Conservation (phyloP, 2,888 invertebrate genomes). For the Incurvaria masculella region DNA sequence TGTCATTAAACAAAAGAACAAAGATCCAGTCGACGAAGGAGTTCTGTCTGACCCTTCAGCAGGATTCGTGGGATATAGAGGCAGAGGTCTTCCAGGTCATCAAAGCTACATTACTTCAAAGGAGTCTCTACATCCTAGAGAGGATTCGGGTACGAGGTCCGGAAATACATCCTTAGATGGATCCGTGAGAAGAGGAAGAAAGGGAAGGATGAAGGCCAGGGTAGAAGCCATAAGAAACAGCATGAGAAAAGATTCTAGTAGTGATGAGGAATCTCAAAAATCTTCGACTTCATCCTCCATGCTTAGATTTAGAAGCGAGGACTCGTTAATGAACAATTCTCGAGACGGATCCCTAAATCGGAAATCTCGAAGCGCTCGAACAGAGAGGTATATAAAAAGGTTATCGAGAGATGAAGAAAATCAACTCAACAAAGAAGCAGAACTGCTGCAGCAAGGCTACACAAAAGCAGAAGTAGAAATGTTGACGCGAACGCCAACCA, state of each 20-base stretch:
- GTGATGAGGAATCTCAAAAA: conserved; percentile 67
- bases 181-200: conserved; percentile 50
- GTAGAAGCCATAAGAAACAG: conserved; percentile 64
- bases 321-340: conserved; percentile 57
- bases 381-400: conserved; percentile 76
- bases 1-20: conserved; percentile 36
- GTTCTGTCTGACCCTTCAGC: conserved; percentile 59
- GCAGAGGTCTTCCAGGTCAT: conserved; percentile 30
- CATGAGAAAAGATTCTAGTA: conserved; percentile 63
- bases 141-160: conserved; percentile 36
- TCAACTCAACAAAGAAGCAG: conserved; percentile 53
- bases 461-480: conserved; percentile 53
- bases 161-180: conserved; percentile 51
- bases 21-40: conserved; percentile 47
- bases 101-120: conserved; percentile 31
- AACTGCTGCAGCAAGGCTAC: conserved; percentile 47
- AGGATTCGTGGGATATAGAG: conserved; percentile 43
- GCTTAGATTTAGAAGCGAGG: conserved; percentile 65
- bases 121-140: conserved; percentile 35
- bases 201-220: conserved; percentile 61
- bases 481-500: conserved; percentile 51
- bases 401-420: conserved; percentile 68
- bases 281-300: conserved; percentile 64
- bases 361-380: conserved; percentile 69
- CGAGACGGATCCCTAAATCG: conserved; percentile 59